Evolutionary conservation across 2,797 vertebrate genomes (phyloP).

Genomic region (Lophius americanus): DNA sequence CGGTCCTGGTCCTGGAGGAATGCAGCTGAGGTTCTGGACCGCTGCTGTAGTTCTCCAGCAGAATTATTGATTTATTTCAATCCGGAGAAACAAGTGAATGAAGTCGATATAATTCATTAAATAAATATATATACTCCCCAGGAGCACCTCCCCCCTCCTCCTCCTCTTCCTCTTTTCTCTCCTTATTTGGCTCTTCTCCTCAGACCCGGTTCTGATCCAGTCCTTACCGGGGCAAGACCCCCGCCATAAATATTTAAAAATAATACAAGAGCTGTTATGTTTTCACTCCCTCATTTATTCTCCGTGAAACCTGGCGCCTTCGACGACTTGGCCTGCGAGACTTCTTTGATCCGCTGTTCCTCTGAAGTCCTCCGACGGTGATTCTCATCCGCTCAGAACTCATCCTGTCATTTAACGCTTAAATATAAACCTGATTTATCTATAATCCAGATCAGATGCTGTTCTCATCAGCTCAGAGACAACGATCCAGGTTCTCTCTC

Average conservation of each 20-base stretch:
- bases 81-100: too few species aligned
- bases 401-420: slow-evolving; percentile 58
- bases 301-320: slow-evolving; percentile 32
- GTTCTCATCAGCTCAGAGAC: slow-evolving; percentile 43
- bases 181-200: slow-evolving; percentile 36
- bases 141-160: too few species aligned
- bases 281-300: slow-evolving; percentile 34
- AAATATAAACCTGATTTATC: slow-evolving; percentile 57
- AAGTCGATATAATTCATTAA: too few species aligned
- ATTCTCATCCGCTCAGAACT: slow-evolving; percentile 51
- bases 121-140: too few species aligned
- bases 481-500: slow-evolving; percentile 35
- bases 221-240: slow-evolving; percentile 1
- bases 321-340: slow-evolving; percentile 35
- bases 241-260: slow-evolving; percentile 40
- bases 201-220: slow-evolving; percentile 14
- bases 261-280: slow-evolving; percentile 22
- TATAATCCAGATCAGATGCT: slow-evolving; percentile 37
- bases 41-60: slow-evolving; percentile 1
- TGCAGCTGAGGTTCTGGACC: neutral
- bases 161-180: slow-evolving; percentile 5
- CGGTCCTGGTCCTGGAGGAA: neutral
- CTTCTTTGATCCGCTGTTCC: slow-evolving; percentile 43
- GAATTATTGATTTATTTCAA: neutral
- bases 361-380: slow-evolving; percentile 34